These are phyloP conservation scores for Scomberomorus guttatus DNA, from an alignment of 2,797 vertebrate species.

Conservation along the genomic window DNA sequence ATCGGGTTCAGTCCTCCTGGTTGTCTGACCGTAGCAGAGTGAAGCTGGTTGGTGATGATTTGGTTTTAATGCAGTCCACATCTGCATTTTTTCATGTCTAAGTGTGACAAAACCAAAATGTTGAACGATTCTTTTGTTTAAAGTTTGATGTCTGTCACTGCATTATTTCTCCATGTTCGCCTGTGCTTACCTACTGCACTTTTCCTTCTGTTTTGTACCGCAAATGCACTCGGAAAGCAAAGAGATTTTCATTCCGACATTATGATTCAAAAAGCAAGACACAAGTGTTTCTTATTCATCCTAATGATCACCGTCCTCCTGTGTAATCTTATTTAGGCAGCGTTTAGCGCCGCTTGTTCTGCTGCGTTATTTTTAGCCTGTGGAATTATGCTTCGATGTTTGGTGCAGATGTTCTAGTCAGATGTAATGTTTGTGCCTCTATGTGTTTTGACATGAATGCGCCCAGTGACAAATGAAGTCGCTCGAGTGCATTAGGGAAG, in stretches of 20 bases:
- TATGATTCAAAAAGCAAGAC: slow-evolving; percentile 45
- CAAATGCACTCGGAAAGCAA: not conserved
- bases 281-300: slow-evolving; percentile 57
- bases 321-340: slow-evolving; percentile 65
- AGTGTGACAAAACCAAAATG: not conserved
- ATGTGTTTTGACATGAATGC: slow-evolving; percentile 38
- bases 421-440: slow-evolving; percentile 31
- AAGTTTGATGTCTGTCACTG: not conserved
- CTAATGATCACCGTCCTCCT: slow-evolving; percentile 55
- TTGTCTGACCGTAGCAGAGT: not conserved
- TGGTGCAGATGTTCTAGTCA: slow-evolving; percentile 62
- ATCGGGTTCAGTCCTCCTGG: not conserved
- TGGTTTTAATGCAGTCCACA: not conserved
- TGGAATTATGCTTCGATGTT: slow-evolving; percentile 45
- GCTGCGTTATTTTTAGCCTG: slow-evolving; percentile 64
- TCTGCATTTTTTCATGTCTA: not conserved
- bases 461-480: slow-evolving; percentile 25
- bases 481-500: not conserved
- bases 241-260: slow-evolving; percentile 32
- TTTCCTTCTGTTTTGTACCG: slow-evolving; percentile 2
- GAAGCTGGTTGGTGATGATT: not conserved
- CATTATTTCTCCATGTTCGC: not conserved
- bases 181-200: not conserved
- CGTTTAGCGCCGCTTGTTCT: slow-evolving; percentile 59
- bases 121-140: not conserved